These are phyloP conservation scores for Trachelus tabidus DNA, from an alignment of 2,888 invertebrate genomes.

Conservation along the genomic window DNA sequence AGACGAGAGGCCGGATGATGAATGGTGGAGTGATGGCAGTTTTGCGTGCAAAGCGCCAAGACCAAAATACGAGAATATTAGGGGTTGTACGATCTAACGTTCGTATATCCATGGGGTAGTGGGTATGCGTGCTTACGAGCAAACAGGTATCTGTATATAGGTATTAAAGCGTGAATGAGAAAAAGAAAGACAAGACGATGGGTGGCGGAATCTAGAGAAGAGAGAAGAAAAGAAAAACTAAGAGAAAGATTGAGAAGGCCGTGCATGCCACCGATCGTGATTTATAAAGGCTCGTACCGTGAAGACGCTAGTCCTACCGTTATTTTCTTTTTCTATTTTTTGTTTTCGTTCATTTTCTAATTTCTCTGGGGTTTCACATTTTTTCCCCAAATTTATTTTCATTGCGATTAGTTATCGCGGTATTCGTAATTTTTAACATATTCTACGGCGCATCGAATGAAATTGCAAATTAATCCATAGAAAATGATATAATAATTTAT, in stretches of 20 bases:
- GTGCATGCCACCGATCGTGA: not conserved
- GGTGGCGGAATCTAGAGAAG: conserved; percentile 4
- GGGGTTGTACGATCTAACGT: not conserved
- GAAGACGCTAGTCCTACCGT: not conserved
- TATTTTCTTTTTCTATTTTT: not conserved
- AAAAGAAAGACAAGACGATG: conserved; percentile 1
- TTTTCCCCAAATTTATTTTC: too few relatives aligned
- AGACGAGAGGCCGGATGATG: conserved; percentile 54
- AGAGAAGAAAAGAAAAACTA: not conserved
- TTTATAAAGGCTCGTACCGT: not conserved
- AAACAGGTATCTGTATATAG: not conserved
- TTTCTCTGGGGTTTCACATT: too few relatives aligned
- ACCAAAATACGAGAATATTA: conserved; percentile 11
- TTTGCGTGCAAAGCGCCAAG: conserved; percentile 56
- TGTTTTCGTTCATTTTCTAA: too few relatives aligned
- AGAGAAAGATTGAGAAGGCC: conserved; percentile 9
- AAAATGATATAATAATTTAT: not conserved
- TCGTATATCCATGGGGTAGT: conserved; percentile 1
- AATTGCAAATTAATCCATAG: too few relatives aligned
- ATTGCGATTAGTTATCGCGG: too few relatives aligned
- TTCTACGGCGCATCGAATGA: too few relatives aligned
- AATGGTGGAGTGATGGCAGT: conserved; percentile 63
- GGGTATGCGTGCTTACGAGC: not conserved
- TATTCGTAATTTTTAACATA: too few relatives aligned
- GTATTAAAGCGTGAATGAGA: not conserved